Base-by-base conservation (phyloP, 2,113 vertebrate species). In the Myocastor coypus region DNA sequence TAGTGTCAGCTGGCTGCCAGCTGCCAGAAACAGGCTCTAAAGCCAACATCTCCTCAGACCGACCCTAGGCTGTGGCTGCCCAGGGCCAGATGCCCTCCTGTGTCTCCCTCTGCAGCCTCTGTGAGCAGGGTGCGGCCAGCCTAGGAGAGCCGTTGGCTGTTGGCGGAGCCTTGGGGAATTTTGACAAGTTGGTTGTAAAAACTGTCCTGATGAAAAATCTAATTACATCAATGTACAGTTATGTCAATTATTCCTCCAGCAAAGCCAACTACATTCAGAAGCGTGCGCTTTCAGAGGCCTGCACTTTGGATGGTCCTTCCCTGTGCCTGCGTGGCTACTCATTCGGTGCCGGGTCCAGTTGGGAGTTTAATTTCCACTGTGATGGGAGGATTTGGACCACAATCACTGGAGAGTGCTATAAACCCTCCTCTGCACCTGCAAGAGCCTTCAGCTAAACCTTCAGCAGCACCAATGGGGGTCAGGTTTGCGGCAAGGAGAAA, bases 111-210 rank as follows among this genome's bases (percentile, higher is more conserved):
- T 37, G 68, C 7, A 37, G n/a, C 17, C n/a, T 71, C 37, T 20
- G 2, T 42, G 71, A 77, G 16, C 5, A 11, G 28, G 3, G 12
- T 32, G 34, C 1, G 16, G 16, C 37, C 50, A 37, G 37, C 32
- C 6, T 28, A 3, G 0, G 2, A 69, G 9, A 89, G 80, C 12
- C 0, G 1, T 0, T 20, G 26, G 50, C 12, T 0, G 1, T 0
- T 20, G 26, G 50, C 8, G 0, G 22, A 2, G 13, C 12, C 24
- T 55, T 34, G 0, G 32, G 24, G 73, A 24, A 61, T 40, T 22
- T 69, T 80, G 40, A 34, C 6, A 3, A 52, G 20, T 73, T 16
- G 52, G 32, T 32, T 52, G 17, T 50, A 50, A 32, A 46, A 80
- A 69, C 59, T 8, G 66, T 17, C 40, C 40, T 34, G 24, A 6